Conservation (phyloP, 2,113 vertebrate genomes). For the Pluvialis apricaria region DNA sequence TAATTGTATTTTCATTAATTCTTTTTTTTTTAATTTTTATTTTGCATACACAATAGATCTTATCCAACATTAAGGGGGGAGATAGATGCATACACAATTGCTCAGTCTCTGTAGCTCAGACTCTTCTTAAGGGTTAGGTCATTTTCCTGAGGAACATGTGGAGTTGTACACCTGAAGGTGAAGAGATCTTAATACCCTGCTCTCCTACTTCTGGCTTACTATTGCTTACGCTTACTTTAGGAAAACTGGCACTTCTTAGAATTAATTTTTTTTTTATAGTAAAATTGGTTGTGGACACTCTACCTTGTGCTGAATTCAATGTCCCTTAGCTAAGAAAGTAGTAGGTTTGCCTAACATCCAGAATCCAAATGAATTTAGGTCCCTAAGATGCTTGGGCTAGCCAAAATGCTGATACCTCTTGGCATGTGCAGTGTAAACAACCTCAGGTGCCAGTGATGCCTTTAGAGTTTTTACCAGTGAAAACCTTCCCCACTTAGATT, state of each 20-base stretch:
- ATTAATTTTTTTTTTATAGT: too few species aligned
- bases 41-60: background rate
- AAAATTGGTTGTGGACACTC: background rate
- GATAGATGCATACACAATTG: background rate
- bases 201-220: background rate
- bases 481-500: background rate
- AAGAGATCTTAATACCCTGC: background rate
- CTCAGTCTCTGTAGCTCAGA: background rate
- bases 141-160: too few species aligned
- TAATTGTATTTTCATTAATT: background rate
- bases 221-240: background rate
- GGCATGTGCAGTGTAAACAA: background rate
- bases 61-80: background rate
- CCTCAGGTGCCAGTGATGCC: accelerated
- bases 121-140: too few species aligned
- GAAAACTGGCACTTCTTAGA: background rate
- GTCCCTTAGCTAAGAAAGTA: background rate
- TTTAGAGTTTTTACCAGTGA: background rate
- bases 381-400: background rate
- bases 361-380: background rate
- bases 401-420: background rate
- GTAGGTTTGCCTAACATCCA: background rate
- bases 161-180: background rate
- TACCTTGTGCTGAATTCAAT: background rate
- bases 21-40: background rate